Evolutionary conservation across 2,797 vertebrate species (phyloP).

Genomic region (Siniperca undulata): DNA sequence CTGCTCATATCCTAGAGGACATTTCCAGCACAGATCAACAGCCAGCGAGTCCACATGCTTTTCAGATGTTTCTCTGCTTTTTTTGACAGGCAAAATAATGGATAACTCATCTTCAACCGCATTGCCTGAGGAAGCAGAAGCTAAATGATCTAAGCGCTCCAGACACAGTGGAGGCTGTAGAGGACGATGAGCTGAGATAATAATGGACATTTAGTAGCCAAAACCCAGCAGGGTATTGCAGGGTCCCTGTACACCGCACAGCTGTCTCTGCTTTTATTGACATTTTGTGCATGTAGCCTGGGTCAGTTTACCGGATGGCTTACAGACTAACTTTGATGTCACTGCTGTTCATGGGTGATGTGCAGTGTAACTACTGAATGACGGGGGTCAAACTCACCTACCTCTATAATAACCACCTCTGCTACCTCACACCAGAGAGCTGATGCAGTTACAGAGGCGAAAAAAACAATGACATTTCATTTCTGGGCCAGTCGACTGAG

Average conservation of each 20-base stretch:
- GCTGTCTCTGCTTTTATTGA: constrained; percentile 64
- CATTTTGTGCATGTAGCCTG: constrained; percentile 46
- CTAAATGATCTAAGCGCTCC: constrained; percentile 57
- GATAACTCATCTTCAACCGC: constrained; percentile 57
- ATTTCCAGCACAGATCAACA: constrained; percentile 48
- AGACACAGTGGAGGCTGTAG: constrained; percentile 40
- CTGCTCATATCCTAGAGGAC: constrained; percentile 46
- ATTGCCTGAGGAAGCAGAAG: constrained; percentile 53
- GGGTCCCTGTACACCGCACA: constrained; percentile 29
- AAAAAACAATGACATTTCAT: constrained; percentile 38
- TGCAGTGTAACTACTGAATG: constrained; percentile 41
- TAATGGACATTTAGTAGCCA: constrained; percentile 65
- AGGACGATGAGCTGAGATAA: constrained; percentile 64
- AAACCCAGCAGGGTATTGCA: constrained; percentile 54
- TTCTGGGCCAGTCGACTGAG: constrained; percentile 24
- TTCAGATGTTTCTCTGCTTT: constrained; percentile 39
- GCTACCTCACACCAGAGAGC: constrained; percentile 28
- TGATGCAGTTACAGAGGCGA: constrained; percentile 29
- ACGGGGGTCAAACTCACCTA: constrained; percentile 36
- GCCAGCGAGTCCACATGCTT: constrained; percentile 50
- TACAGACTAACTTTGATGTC: constrained; percentile 47
- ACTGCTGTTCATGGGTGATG: constrained; percentile 25
- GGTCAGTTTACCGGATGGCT: constrained; percentile 55
- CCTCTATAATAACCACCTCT: constrained; percentile 29
- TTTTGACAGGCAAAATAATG: constrained; percentile 60